Percentiles rank a stretch among this genome's conserved stretches.
These are phyloP conservation scores for Dromas ardeola DNA, from an alignment of 2,113 vertebrate species.

Conservation along the genomic window DNA sequence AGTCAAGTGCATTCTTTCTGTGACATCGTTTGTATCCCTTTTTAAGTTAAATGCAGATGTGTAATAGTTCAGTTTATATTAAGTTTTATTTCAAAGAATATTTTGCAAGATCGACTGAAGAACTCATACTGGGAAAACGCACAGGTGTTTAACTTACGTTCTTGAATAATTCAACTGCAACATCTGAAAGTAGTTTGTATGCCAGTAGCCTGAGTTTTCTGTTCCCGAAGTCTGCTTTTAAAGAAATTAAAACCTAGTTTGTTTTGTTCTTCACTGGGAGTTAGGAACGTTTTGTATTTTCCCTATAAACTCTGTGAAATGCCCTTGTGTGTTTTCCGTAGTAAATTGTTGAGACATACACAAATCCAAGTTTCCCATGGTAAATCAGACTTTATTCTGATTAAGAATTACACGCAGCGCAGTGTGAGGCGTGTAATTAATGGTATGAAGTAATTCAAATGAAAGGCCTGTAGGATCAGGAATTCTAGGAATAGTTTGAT, in stretches of 20 bases:
- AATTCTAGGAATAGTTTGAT: not conserved
- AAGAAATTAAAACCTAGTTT: not conserved
- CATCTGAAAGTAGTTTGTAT: not conserved
- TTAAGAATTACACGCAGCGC: not conserved
- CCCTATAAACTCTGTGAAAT: not conserved
- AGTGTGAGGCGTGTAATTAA: not conserved
- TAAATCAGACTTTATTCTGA: not conserved
- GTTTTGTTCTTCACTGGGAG: not conserved
- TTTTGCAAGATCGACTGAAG: not conserved
- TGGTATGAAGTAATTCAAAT: not conserved
- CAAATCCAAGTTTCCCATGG: not conserved
- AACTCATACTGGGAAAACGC: not conserved
- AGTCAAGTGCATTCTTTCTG: not conserved
- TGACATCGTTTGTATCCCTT: not conserved
- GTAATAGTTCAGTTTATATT: not conserved
- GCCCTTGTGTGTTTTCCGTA: not conserved
- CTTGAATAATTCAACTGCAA: not conserved
- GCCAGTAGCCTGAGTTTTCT: not conserved
- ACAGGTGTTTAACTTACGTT: not conserved
- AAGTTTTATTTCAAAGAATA: not conserved
- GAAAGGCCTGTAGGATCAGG: not conserved
- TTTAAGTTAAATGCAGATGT: not conserved
- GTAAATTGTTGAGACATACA: not conserved
- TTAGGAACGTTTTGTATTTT: not conserved
- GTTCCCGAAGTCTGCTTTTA: not conserved